phyloP scores from a whole-genome alignment of 2,797 vertebrate species.

The Cyprinella venusta region DNA sequence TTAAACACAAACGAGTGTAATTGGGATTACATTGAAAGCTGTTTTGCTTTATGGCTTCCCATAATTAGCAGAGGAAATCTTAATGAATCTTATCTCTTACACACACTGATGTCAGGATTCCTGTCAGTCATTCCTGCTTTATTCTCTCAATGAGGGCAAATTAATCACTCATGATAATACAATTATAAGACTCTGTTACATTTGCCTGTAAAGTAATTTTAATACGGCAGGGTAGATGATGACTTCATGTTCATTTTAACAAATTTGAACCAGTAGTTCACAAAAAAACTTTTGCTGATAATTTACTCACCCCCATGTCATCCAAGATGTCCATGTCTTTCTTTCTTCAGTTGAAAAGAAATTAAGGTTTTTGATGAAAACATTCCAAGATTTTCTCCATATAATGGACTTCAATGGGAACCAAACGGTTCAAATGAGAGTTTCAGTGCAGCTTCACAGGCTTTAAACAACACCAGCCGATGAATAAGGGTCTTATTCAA shows the following conservation, averaged over 20 bases:
- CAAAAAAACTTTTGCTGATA: no score
- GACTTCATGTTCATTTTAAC: background rate
- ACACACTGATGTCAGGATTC: slow-evolving; percentile 10
- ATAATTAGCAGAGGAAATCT: slow-evolving; percentile 12
- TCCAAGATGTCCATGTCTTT: no score
- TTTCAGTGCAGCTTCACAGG: no score
- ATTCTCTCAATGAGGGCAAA: slow-evolving; percentile 12
- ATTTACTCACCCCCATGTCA: no score
- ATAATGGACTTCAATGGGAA: no score
- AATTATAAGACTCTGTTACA: background rate
- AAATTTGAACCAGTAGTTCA: background rate
- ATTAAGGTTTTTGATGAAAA: no score
- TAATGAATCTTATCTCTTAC: slow-evolving; percentile 14
- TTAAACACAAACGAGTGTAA: background rate
- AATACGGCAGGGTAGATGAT: background rate
- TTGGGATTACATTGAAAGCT: background rate
- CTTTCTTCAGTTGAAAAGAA: no score
- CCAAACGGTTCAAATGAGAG: no score
- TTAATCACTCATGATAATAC: slow-evolving; percentile 15
- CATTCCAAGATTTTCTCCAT: no score
- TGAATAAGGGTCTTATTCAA: no score
- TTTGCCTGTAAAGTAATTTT: background rate
- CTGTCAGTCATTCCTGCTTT: background rate
- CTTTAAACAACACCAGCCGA: no score
- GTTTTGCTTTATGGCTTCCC: background rate